phyloP scores from a whole-genome alignment of 2,888 invertebrate species.

The Tipula lateralis region DNA sequence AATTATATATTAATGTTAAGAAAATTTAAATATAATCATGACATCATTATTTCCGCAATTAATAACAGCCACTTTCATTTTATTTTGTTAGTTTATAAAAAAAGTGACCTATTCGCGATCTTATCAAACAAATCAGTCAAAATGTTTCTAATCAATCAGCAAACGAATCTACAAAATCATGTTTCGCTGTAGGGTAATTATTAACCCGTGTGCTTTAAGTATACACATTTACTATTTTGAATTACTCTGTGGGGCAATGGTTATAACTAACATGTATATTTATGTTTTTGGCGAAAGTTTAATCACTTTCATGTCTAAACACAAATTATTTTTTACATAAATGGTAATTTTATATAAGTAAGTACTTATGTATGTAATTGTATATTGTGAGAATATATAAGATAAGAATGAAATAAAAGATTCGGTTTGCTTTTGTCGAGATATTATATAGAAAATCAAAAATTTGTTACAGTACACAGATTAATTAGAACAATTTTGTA shows the following conservation, averaged over 20 bases:
- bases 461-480: too few species aligned
- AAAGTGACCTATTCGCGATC: neutral
- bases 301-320: neutral
- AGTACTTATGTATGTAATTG: neutral
- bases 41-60: constrained; percentile 5
- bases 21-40: neutral
- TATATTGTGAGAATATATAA: too few species aligned
- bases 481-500: too few species aligned
- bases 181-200: neutral
- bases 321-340: neutral
- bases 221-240: neutral
- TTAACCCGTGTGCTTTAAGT: neutral
- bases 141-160: neutral
- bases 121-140: neutral
- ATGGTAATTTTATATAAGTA: neutral
- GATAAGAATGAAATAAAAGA: too few species aligned
- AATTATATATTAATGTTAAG: neutral
- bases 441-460: too few species aligned
- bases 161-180: neutral
- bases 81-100: neutral
- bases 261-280: neutral
- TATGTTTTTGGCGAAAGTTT: neutral
- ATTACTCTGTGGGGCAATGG: neutral
- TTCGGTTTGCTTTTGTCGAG: too few species aligned
- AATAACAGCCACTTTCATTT: neutral